Percentiles rank a stretch among this genome's conserved stretches.
Evolutionary conservation across 2,113 vertebrate species (phyloP).

Genomic region (Pachyramphus minor): DNA sequence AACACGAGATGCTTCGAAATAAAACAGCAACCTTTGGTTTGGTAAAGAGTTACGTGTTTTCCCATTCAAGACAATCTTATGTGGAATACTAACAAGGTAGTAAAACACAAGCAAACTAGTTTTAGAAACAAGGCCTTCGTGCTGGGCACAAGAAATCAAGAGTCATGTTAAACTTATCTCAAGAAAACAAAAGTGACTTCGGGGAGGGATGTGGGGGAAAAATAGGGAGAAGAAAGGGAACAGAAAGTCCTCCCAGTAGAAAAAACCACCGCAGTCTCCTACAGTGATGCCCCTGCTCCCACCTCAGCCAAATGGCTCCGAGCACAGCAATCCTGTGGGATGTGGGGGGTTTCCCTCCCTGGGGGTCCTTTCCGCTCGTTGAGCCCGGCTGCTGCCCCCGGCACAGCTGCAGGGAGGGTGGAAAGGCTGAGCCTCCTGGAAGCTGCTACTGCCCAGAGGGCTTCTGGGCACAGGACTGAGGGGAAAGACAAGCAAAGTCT

Average conservation of each 20-base stretch:
- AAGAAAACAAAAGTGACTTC: slow-evolving; percentile 42
- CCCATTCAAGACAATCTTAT: slow-evolving; percentile 71
- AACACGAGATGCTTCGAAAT: slow-evolving; percentile 71
- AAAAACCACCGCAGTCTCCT: not conserved
- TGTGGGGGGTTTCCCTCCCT: not conserved
- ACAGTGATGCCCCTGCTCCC: not conserved
- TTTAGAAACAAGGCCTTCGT: slow-evolving; percentile 72
- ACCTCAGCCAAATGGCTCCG: not conserved
- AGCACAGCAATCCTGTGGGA: not conserved
- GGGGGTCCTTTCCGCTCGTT: not conserved
- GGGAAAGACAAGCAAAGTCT: slow-evolving; percentile 32
- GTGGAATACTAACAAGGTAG: slow-evolving; percentile 71
- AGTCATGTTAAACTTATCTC: slow-evolving; percentile 62
- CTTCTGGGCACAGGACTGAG: not conserved
- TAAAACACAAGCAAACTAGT: slow-evolving; percentile 66
- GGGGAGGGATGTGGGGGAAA: not conserved
- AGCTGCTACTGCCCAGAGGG: not conserved
- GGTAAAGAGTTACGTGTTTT: slow-evolving; percentile 73
- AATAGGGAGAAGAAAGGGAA: not conserved
- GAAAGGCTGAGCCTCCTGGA: not conserved
- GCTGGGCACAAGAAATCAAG: slow-evolving; percentile 69
- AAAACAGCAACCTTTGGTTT: slow-evolving; percentile 81
- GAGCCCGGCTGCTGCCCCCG: not conserved
- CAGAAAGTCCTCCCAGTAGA: not conserved
- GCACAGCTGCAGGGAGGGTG: not conserved